phyloP scores from a whole-genome alignment of 35 echinoderm and acorn worm species.

The Heliocidaris erythrogramma region DNA sequence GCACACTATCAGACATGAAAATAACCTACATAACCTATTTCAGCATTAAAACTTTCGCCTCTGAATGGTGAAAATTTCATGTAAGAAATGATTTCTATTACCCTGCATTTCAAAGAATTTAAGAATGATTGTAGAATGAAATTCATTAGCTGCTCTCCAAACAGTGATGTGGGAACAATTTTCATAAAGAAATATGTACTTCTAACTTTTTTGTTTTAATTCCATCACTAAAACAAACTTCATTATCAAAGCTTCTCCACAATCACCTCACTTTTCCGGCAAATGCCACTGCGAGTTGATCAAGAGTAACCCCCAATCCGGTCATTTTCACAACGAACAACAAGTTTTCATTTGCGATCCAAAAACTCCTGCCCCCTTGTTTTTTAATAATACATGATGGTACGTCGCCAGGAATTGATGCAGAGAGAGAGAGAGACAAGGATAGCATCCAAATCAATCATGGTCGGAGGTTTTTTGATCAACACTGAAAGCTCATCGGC shows the following conservation, averaged over 20 bases:
- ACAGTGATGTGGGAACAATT: background rate
- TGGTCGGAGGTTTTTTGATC: background rate
- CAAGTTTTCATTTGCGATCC: background rate
- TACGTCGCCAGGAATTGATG: slow-evolving; percentile 8
- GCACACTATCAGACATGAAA: background rate
- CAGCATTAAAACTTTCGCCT: background rate
- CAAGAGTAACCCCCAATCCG: background rate
- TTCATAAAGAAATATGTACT: background rate
- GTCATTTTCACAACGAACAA: background rate
- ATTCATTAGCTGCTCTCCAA: too few relatives aligned
- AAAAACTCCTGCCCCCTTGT: background rate
- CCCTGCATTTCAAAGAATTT: too few relatives aligned
- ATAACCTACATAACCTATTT: background rate
- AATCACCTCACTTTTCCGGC: background rate
- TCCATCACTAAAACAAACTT: background rate
- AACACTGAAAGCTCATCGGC: background rate
- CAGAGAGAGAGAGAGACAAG: background rate
- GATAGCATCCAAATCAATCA: background rate
- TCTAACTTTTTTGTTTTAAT: background rate
- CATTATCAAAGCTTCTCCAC: background rate
- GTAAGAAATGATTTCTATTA: too few relatives aligned
- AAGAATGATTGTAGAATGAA: too few relatives aligned
- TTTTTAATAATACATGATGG: slow-evolving; percentile 2
- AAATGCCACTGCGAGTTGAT: background rate
- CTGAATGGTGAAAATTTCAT: too few relatives aligned